phyloP scores from a whole-genome alignment of 2,113 vertebrate genomes.

The Strix aluco region DNA sequence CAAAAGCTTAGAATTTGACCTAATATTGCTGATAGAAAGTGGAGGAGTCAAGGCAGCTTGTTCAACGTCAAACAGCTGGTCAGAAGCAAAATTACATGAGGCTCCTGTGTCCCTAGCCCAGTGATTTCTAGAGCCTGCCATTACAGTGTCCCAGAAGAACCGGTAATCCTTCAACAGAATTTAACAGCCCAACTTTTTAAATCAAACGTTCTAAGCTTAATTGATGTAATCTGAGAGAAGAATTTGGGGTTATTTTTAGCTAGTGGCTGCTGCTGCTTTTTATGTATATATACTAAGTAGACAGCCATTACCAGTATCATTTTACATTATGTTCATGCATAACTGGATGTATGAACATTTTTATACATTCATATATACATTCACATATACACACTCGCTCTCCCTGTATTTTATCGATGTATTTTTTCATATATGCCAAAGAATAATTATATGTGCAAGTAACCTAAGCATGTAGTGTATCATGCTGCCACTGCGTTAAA shows the following conservation, averaged over 20 bases:
- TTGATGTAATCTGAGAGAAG: constrained; percentile 54
- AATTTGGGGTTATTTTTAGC: constrained; percentile 47
- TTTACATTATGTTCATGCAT: constrained; percentile 2
- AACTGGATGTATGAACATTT: not conserved
- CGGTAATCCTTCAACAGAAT: not conserved
- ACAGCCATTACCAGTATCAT: constrained; percentile 44
- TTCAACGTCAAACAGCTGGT: not conserved
- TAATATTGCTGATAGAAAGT: not conserved
- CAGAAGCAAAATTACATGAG: not conserved
- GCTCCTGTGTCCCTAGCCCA: not conserved
- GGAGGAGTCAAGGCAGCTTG: not conserved
- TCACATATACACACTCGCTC: not conserved
- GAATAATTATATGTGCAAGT: not conserved
- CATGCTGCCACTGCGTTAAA: not conserved
- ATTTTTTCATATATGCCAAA: not conserved
- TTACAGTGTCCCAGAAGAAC: not conserved
- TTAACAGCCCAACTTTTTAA: not conserved
- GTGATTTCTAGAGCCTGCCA: not conserved
- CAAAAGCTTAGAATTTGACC: not conserved
- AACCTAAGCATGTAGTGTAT: not conserved
- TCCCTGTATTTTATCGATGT: not conserved
- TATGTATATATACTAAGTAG: constrained; percentile 46
- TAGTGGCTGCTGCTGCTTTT: constrained; percentile 56
- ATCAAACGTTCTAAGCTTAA: constrained; percentile 44
- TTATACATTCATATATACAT: not conserved